Conservation (phyloP, 2,797 vertebrate species). For the Arrhamphus sclerolepis region DNA sequence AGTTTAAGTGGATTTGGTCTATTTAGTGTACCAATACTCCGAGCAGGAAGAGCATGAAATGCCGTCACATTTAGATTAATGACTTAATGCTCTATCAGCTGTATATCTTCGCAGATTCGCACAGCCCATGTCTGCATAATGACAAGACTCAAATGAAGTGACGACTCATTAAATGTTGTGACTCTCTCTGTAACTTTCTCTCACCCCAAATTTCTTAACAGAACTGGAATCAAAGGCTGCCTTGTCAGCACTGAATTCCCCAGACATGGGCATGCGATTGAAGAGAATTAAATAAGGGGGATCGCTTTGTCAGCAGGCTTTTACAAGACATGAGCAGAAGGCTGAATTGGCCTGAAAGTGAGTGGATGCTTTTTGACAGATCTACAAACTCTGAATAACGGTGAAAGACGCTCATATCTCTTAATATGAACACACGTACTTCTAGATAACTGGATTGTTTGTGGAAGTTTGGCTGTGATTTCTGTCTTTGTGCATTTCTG, state of each 20-base stretch:
- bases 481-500: slow-evolving; percentile 2
- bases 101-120: slow-evolving; percentile 59
- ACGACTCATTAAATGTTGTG: slow-evolving; percentile 55
- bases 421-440: slow-evolving; percentile 4
- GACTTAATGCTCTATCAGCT: slow-evolving; percentile 42
- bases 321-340: slow-evolving; percentile 48
- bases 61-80: slow-evolving; percentile 35
- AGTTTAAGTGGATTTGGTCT: background rate
- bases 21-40: slow-evolving; percentile 8
- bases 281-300: slow-evolving; percentile 58
- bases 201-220: slow-evolving; percentile 60
- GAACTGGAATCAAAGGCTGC: slow-evolving; percentile 75
- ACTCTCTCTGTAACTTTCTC: slow-evolving; percentile 48
- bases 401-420: slow-evolving; percentile 10
- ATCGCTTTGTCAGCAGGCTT: slow-evolving; percentile 62
- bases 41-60: slow-evolving; percentile 18
- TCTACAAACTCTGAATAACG: slow-evolving; percentile 39
- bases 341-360: slow-evolving; percentile 45
- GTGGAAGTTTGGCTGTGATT: slow-evolving; percentile 5
- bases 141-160: slow-evolving; percentile 49
- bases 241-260: slow-evolving; percentile 75
- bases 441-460: background rate
- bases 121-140: slow-evolving; percentile 49
- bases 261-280: slow-evolving; percentile 56
- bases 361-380: slow-evolving; percentile 49